phyloP scores from a whole-genome alignment of 2,113 vertebrate genomes.

The Chascanopsetta lugubris region DNA sequence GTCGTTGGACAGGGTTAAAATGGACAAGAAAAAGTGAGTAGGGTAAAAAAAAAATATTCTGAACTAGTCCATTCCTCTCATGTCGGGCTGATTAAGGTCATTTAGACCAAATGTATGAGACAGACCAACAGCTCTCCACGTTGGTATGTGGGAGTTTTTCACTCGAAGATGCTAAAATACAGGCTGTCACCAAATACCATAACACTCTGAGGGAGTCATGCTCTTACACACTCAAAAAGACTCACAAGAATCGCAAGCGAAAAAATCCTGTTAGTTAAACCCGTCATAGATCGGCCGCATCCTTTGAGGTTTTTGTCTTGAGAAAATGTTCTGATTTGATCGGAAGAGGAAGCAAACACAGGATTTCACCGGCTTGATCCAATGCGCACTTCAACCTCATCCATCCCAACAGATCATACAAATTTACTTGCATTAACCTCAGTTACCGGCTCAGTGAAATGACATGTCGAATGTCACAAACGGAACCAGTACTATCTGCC shows the following conservation, averaged over 20 bases:
- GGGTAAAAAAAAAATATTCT: too few species aligned
- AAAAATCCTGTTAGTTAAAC: background rate
- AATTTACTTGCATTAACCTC: background rate
- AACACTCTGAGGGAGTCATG: background rate
- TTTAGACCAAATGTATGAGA: background rate
- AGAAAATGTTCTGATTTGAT: conserved; percentile 1
- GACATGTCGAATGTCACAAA: conserved; percentile 5
- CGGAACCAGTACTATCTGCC: conserved; percentile 3
- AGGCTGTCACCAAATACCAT: background rate
- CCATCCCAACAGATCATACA: background rate
- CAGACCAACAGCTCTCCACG: background rate
- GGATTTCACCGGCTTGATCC: background rate
- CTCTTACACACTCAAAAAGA: background rate
- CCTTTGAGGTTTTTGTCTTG: background rate
- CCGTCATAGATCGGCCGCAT: background rate
- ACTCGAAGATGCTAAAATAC: background rate
- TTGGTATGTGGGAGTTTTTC: background rate
- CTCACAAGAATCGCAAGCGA: background rate
- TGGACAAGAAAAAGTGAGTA: background rate
- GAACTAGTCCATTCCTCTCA: background rate
- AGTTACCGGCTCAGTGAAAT: conserved; percentile 1
- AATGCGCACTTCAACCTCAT: background rate
- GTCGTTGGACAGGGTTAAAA: background rate
- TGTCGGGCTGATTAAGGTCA: background rate
- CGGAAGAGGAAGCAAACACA: background rate